Conservation (phyloP, 2,113 vertebrate genomes). For the Apistogramma diplotaenia region DNA sequence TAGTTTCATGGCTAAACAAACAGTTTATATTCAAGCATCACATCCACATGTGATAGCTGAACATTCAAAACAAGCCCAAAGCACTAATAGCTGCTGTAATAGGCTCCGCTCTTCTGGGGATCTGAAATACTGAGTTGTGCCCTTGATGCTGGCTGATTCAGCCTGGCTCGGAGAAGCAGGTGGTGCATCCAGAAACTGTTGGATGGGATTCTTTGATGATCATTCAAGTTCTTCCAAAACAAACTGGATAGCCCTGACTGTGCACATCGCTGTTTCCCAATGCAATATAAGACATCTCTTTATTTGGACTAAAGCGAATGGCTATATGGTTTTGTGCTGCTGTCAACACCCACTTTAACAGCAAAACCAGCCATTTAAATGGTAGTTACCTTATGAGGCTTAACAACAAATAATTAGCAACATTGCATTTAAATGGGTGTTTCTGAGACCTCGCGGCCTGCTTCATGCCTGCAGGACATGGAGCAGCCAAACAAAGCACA, state of each 20-base stretch:
- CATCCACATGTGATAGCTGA: too few relatives aligned
- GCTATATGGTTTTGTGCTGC: not conserved
- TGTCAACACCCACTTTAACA: not conserved
- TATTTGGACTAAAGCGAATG: not conserved
- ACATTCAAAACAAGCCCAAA: not conserved
- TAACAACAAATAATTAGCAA: not conserved
- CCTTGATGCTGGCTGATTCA: not conserved
- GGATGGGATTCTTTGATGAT: not conserved
- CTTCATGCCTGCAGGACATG: too few relatives aligned
- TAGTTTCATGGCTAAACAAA: not conserved
- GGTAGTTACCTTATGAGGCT: not conserved
- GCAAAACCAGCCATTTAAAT: not conserved
- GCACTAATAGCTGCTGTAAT: not conserved
- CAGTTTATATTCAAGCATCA: not conserved
- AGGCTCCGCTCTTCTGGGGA: not conserved
- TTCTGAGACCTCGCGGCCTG: too few relatives aligned
- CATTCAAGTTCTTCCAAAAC: not conserved
- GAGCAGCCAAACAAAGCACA: too few relatives aligned
- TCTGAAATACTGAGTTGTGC: not conserved
- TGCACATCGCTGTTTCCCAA: too few relatives aligned
- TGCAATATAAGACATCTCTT: not conserved
- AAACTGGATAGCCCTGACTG: not conserved
- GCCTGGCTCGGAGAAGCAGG: not conserved
- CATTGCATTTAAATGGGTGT: not conserved
- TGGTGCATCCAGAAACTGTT: not conserved